These are phyloP conservation scores for Hoplostethus atlanticus DNA, from an alignment of 2,797 vertebrate genomes.

Conservation along the genomic window DNA sequence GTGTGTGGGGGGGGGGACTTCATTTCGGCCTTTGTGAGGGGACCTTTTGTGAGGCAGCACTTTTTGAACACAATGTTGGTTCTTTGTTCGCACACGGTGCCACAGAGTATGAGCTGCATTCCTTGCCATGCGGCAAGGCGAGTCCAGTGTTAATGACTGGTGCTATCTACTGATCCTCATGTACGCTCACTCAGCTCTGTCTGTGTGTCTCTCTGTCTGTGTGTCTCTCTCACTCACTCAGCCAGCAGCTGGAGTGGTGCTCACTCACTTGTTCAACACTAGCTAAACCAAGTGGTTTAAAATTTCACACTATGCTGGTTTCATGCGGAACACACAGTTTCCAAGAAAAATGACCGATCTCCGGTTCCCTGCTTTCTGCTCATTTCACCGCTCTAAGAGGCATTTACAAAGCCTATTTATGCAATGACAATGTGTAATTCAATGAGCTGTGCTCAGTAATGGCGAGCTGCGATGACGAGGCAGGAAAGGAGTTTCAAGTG, in stretches of 20 bases:
- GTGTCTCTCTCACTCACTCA: neutral
- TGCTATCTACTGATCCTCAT: slow-evolving; percentile 50
- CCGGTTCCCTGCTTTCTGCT: slow-evolving; percentile 28
- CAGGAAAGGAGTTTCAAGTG: slow-evolving; percentile 63
- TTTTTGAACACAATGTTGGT: slow-evolving; percentile 78
- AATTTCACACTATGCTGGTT: slow-evolving; percentile 46
- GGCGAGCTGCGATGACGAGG: slow-evolving; percentile 45
- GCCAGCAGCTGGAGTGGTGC: neutral
- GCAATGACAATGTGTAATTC: slow-evolving; percentile 54
- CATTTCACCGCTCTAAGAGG: slow-evolving; percentile 19
- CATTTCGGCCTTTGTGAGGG: slow-evolving; percentile 68
- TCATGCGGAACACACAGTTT: slow-evolving; percentile 21
- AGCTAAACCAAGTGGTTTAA: slow-evolving; percentile 54
- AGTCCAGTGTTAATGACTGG: slow-evolving; percentile 38
- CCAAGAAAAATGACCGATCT: slow-evolving; percentile 36
- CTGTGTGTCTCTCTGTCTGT: too few species aligned
- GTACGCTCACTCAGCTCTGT: slow-evolving; percentile 35
- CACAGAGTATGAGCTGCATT: slow-evolving; percentile 64
- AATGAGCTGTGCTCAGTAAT: slow-evolving; percentile 48
- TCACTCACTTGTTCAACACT: slow-evolving; percentile 33
- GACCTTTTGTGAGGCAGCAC: slow-evolving; percentile 80
- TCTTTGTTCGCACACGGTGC: slow-evolving; percentile 63
- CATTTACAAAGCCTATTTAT: slow-evolving; percentile 26
- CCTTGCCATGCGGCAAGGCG: slow-evolving; percentile 51
- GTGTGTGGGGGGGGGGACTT: slow-evolving; percentile 16